Conservation (phyloP, 2,113 vertebrate species). For the Oncorhynchus kisutch region DNA sequence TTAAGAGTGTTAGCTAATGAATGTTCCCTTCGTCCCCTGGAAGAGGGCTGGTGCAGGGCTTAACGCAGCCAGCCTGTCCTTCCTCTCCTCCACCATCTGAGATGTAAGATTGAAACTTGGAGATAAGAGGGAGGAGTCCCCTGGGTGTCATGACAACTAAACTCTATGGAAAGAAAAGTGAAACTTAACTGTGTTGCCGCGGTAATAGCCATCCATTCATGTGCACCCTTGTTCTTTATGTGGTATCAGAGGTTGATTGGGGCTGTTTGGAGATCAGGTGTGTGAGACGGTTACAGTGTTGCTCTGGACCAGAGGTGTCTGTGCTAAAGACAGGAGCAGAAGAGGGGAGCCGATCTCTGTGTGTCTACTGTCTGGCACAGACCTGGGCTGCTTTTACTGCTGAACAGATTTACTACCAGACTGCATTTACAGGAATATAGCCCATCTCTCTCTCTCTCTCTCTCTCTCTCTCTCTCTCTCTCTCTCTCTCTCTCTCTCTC, state of each 20-base stretch:
- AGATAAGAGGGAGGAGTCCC: not conserved
- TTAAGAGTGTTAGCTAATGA: not conserved
- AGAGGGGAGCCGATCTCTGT: not conserved
- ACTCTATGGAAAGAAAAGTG: not conserved
- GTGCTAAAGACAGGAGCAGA: not conserved
- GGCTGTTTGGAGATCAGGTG: not conserved
- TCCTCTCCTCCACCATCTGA: not conserved
- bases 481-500: not conserved
- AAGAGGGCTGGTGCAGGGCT: not conserved
- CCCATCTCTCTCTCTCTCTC: not conserved
- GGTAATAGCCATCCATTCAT: not conserved
- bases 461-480: too few relatives aligned
- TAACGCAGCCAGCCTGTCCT: not conserved
- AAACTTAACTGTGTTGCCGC: not conserved
- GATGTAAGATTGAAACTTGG: not conserved
- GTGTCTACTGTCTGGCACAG: not conserved
- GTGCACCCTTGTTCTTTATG: not conserved
- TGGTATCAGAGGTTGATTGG: not conserved
- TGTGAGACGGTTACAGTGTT: not conserved
- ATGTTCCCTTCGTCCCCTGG: not conserved
- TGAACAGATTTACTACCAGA: not conserved
- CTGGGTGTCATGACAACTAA: not conserved
- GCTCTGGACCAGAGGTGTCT: not conserved
- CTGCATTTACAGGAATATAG: not conserved
- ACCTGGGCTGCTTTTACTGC: not conserved